Evolutionary conservation across 2,113 vertebrate species (phyloP), one percentile per base, ranked within the genome.

Genomic region (Colistium nudipinnis): DNA sequence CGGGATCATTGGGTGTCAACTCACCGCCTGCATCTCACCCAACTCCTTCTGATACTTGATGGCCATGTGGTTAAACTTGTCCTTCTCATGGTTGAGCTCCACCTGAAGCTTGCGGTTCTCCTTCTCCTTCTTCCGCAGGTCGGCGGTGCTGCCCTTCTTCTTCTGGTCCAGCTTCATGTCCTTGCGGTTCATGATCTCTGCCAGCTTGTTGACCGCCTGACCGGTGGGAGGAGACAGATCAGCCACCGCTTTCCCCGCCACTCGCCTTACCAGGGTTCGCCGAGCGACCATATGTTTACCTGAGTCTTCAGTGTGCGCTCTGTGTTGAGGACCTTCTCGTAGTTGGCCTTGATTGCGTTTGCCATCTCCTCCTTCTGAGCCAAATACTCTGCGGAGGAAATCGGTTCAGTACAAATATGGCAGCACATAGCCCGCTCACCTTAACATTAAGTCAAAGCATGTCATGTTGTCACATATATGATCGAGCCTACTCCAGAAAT

Each of bases 141-240:
- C 98, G 25, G 97, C 95, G 14, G 95, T 96, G 74, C 96, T 99
- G 74, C 94, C 96, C 89, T 96, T 98, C 90, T 97, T 99, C 84
- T 95, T 95, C 78, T 91, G 90, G 91, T 98, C 97, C 76, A 98
- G 92, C 92, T 98, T 98, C 94, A 99, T 99, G 87, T 99, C 98
- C 88, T 98, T 98, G 12, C 98, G 94, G 91, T 99, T 99, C 97
- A 99, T 97, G 91, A 99, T 99, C 91, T 99, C 98, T 61, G 98
- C 98, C 85, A 99, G 91, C 79, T 99, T 99, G 87, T 99, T 99
- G 64, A 99, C 98, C 73, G 98, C 98, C 98, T 99, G 80, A 52
- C 13, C 7, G 25, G 20, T 4, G 2, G 7, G 35, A 36, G 33
- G 0, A n/a, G 38, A 10, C 0, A 24, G 16, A 25, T 64, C 10